Evolutionary conservation across 2,888 invertebrate genomes (phyloP).

Genomic region (Deroplatys truncata): DNA sequence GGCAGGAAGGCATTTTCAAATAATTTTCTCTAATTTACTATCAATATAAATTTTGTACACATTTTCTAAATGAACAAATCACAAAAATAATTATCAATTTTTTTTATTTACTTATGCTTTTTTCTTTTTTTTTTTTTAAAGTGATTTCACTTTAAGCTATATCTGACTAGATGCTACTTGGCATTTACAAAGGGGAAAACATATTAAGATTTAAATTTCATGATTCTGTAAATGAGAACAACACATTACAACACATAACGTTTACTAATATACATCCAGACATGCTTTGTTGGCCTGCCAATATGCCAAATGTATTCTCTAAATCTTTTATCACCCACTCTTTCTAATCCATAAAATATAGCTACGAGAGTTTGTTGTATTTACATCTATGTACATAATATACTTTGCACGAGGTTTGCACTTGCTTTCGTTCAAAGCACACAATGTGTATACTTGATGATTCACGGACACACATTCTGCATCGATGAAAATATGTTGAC

Average conservation of each 20-base stretch:
- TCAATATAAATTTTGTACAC: constrained; percentile 52
- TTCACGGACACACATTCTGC: not conserved
- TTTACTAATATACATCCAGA: not conserved
- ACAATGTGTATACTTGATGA: not conserved
- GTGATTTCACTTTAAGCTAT: constrained; percentile 26
- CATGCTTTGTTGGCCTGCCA: not conserved
- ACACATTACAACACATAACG: not conserved
- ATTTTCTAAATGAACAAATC: constrained; percentile 49
- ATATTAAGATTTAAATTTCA: not conserved
- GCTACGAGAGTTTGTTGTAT: constrained; percentile 32
- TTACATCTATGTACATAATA: not conserved
- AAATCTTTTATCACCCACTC: not conserved
- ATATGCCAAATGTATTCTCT: not conserved
- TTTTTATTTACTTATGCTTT: constrained; percentile 35
- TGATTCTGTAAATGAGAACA: not conserved
- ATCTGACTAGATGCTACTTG: constrained; percentile 34
- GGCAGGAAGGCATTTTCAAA: constrained; percentile 60
- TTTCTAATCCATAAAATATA: constrained; percentile 28
- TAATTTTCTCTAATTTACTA: constrained; percentile 41
- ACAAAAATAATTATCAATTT: constrained; percentile 47
- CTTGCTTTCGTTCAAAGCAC: not conserved
- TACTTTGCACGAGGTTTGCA: not conserved
- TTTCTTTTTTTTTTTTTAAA: constrained; percentile 3
- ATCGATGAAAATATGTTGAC: not conserved
- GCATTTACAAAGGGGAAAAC: constrained; percentile 31